Evolutionary conservation across 2,797 vertebrate species (phyloP).

Genomic region (Staurois parvus): DNA sequence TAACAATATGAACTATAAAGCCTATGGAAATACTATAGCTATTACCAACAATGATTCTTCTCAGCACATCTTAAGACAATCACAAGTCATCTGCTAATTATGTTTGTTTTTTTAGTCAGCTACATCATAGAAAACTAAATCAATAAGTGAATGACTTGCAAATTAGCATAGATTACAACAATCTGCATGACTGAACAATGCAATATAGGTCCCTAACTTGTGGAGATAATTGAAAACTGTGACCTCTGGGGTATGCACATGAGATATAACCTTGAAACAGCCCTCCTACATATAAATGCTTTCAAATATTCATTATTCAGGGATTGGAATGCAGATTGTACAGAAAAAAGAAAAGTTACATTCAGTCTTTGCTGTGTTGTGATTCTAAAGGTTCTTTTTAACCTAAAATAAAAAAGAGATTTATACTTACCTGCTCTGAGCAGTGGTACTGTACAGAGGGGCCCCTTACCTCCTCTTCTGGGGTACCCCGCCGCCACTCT

Average conservation of each 20-base stretch:
- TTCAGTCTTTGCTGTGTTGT: not conserved
- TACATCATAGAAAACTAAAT: constrained; percentile 52
- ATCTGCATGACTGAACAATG: constrained; percentile 49
- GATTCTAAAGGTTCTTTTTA: too few species aligned
- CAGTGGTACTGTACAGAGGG: too few species aligned
- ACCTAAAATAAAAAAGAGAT: too few species aligned
- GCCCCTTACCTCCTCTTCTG: too few species aligned
- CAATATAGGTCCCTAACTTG: constrained; percentile 43
- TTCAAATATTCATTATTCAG: constrained; percentile 2
- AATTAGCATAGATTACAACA: constrained; percentile 54
- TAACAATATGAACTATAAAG: constrained; percentile 37
- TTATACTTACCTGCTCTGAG: too few species aligned
- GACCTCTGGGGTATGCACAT: constrained; percentile 34
- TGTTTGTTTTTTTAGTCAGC: constrained; percentile 50
- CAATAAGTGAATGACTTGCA: constrained; percentile 59
- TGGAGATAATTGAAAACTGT: constrained; percentile 45
- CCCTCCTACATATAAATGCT: constrained; percentile 1
- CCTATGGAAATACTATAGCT: constrained; percentile 9
- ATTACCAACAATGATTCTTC: constrained; percentile 10
- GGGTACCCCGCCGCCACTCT: too few species aligned
- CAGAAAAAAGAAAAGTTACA: not conserved
- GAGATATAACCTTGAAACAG: constrained; percentile 35
- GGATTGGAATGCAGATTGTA: not conserved
- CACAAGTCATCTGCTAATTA: constrained; percentile 37
- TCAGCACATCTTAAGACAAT: constrained; percentile 18